Percentiles rank a stretch among this genome's conserved stretches.
Evolutionary conservation across 2,888 invertebrate species (phyloP).

Genomic region (Villa cingulata): DNA sequence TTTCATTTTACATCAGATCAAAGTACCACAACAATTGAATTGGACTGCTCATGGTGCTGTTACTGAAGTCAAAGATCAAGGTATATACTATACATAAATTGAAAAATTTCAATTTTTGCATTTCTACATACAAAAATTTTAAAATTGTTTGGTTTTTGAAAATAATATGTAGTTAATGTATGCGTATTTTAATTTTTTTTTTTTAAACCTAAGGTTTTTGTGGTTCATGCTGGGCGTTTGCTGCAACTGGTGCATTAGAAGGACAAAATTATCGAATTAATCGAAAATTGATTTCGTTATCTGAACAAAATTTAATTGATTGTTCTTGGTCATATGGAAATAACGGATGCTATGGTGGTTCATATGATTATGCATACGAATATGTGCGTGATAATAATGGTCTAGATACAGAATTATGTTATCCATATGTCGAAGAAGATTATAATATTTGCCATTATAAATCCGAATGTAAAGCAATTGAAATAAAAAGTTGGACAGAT

Average conservation of each 20-base stretch:
- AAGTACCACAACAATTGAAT: conserved; percentile 2
- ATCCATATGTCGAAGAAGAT: conserved; percentile 50
- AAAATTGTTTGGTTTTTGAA: too few relatives aligned
- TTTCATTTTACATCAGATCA: neutral
- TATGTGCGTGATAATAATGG: conserved; percentile 64
- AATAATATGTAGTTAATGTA: neutral
- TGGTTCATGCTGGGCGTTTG: conserved; percentile 12
- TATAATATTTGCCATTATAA: conserved; percentile 2
- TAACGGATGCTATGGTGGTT: conserved; percentile 71
- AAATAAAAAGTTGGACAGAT: conserved; percentile 59
- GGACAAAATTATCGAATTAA: conserved; percentile 6
- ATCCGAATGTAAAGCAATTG: conserved; percentile 50
- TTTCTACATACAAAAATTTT: too few relatives aligned
- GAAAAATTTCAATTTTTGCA: too few relatives aligned
- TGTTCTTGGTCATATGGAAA: conserved; percentile 66
- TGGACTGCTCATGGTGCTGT: conserved; percentile 6
- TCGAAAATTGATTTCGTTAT: conserved; percentile 23
- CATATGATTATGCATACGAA: conserved; percentile 58
- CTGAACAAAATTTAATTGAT: conserved; percentile 77
- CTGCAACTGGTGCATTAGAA: conserved; percentile 11
- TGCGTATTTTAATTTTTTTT: too few relatives aligned
- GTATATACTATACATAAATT: too few relatives aligned
- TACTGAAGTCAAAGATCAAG: conserved; percentile 8
- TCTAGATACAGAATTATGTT: conserved; percentile 66
- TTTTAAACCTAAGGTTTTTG: conserved; percentile 6